These are phyloP conservation scores for Palythoa grandis DNA, from an alignment of 92 coral and sea anemone species.

Conservation along the genomic window DNA sequence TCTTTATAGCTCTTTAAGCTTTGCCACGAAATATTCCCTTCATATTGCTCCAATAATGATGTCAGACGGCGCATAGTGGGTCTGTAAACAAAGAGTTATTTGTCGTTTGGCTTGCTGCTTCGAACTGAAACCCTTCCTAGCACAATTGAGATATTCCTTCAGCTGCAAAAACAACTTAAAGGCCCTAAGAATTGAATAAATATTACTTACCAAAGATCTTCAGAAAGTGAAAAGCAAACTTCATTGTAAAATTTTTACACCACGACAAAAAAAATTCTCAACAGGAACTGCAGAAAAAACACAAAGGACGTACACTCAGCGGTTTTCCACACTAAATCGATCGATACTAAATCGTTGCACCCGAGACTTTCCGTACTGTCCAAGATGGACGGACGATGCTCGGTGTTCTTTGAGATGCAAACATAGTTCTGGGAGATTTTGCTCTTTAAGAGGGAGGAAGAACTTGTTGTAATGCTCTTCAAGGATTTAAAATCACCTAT, in stretches of 20 bases:
- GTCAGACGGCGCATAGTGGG: too few relatives aligned
- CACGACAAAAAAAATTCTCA: too few relatives aligned
- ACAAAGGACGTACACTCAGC: background rate
- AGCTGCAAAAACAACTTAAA: background rate
- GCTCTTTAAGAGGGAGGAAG: background rate
- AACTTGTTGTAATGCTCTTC: background rate
- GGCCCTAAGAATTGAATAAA: background rate
- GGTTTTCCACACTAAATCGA: background rate
- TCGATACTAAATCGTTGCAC: background rate
- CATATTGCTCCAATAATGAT: too few relatives aligned
- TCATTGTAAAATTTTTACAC: background rate
- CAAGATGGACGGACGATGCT: slow-evolving; percentile 17
- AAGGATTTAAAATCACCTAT: background rate
- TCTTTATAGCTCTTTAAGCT: too few relatives aligned
- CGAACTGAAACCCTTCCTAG: too few relatives aligned
- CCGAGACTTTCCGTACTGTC: background rate
- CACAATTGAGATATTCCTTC: background rate
- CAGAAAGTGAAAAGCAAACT: slow-evolving; percentile 3
- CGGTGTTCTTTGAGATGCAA: background rate
- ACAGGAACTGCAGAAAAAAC: background rate
- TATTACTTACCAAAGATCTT: slow-evolving; percentile 13
- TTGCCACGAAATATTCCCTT: too few relatives aligned
- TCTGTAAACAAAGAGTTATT: too few relatives aligned
- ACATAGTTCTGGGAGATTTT: background rate
- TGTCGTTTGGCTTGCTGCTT: too few relatives aligned